Base-by-base conservation (phyloP, 2,888 invertebrate genomes). In the Drosophila helvetica region DNA sequence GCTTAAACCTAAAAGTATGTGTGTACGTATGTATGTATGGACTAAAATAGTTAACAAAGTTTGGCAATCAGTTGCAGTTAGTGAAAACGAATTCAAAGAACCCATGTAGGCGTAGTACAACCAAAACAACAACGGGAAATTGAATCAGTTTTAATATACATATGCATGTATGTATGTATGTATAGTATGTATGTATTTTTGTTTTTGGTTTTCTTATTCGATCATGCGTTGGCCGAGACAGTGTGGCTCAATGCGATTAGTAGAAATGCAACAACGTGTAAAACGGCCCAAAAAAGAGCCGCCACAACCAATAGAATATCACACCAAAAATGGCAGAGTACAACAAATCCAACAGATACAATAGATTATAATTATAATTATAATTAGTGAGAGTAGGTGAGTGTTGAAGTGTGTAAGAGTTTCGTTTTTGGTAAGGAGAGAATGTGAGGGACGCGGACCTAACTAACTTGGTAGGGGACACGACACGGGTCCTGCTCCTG, bases 291-390 rank as follows among this genome's bases (percentile, higher is more conserved):
- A 74, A 87, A 83, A 83, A 69, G 47, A 75, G 79, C 68, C 89
- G 90, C 90, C 90, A 90, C 90, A 90, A 90, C 90, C 91, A 86
- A 90, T 89, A 89, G 85, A 89, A 88, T 90, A 90, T 90, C 90
- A 90, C 90, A 90, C 90, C 85, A 86, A 88, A 88, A 77, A 82
- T 83, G 88, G 83, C 80, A 83, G 84, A 83, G 88, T 86, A 82
- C 83, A 88, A 88, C 86, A 80, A 86, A 83, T 83, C 72, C 78
- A 81, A 83, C 82, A 81, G 61, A 73, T 65, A 66, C 53, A 22
- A 75, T 70, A 22, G 38, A 12, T n/a, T 52, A 33, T 38, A 38
- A 38, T 38, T 33, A 33, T 33, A 33, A 48, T 50, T 30, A 50
- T 48, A 61, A 55, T 70, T 22, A 70, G 30, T 62, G 50, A 62